These are phyloP conservation scores for Eremophila alpestris DNA, from an alignment of 2,797 vertebrate genomes.

Conservation along the genomic window DNA sequence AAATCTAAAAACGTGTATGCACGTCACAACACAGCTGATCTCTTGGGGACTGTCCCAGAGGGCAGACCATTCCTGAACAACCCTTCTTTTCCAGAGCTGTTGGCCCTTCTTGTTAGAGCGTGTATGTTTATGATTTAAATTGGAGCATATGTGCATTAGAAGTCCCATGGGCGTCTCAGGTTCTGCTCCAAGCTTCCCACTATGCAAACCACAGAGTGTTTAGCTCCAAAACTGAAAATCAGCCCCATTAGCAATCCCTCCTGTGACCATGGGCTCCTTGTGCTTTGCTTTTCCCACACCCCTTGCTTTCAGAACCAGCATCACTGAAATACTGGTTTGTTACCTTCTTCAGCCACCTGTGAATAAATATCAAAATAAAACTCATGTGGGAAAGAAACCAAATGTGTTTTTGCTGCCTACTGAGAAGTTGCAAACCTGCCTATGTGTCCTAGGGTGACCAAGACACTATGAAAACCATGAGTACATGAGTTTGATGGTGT, in stretches of 20 bases:
- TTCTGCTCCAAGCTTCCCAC: constrained; percentile 14
- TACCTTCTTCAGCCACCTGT: background rate
- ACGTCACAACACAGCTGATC: background rate
- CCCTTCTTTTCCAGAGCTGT: background rate
- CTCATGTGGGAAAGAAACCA: fast-evolving
- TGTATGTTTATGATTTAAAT: background rate
- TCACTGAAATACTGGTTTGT: background rate
- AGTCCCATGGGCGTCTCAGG: background rate
- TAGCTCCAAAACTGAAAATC: background rate
- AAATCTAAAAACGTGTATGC: background rate
- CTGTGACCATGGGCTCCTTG: background rate
- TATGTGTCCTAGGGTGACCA: too few relatives aligned
- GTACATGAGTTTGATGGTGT: background rate
- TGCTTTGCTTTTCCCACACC: background rate
- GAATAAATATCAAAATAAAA: background rate
- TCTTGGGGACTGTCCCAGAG: background rate
- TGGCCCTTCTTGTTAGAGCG: background rate
- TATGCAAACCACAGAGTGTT: background rate
- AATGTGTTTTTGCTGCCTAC: background rate
- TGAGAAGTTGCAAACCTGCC: background rate
- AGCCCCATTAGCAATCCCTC: background rate
- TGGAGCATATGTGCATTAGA: background rate
- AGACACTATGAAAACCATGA: background rate
- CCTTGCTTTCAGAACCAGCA: background rate
- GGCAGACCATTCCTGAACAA: background rate